Percentiles rank a stretch among this genome's conserved stretches.
phyloP scores from a whole-genome alignment of 2,888 invertebrate genomes.

The Dasysyrphus albostriatus region DNA sequence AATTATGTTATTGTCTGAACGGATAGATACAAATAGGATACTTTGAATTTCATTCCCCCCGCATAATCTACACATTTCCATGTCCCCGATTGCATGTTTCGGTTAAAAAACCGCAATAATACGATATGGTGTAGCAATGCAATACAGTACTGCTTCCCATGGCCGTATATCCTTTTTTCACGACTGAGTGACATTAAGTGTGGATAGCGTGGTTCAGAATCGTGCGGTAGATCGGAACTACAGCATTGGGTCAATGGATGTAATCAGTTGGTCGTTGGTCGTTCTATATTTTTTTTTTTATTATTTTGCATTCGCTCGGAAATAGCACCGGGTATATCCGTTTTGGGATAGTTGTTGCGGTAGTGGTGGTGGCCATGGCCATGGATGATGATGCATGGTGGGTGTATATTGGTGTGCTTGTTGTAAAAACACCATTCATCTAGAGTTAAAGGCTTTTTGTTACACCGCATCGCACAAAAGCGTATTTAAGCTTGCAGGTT shows the following conservation, averaged over 20 bases:
- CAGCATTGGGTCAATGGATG: conserved; percentile 52
- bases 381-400: conserved; percentile 30
- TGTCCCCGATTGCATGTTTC: conserved; percentile 28
- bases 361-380: conserved; percentile 1
- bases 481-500: conserved; percentile 43
- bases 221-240: conserved; percentile 22
- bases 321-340: conserved; percentile 47
- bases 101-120: conserved; percentile 59
- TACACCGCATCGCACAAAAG: conserved; percentile 33
- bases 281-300: conserved; percentile 23
- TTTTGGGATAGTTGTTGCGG: conserved; percentile 40
- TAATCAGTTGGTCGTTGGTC: conserved; percentile 55
- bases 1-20: conserved; percentile 65
- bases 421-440: conserved; percentile 15
- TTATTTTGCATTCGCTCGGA: conserved; percentile 2
- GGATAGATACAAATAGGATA: conserved; percentile 23
- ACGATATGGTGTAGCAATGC: conserved; percentile 31
- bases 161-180: conserved; percentile 58
- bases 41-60: not conserved
- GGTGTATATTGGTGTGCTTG: not conserved
- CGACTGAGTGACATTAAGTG: conserved; percentile 54
- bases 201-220: conserved; percentile 24
- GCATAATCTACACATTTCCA: conserved; percentile 6
- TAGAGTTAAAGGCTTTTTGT: conserved; percentile 17
- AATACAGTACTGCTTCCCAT: conserved; percentile 16